Base-by-base conservation (phyloP, 1,140 invertebrate species). In the Drosophila baimaii region DNA sequence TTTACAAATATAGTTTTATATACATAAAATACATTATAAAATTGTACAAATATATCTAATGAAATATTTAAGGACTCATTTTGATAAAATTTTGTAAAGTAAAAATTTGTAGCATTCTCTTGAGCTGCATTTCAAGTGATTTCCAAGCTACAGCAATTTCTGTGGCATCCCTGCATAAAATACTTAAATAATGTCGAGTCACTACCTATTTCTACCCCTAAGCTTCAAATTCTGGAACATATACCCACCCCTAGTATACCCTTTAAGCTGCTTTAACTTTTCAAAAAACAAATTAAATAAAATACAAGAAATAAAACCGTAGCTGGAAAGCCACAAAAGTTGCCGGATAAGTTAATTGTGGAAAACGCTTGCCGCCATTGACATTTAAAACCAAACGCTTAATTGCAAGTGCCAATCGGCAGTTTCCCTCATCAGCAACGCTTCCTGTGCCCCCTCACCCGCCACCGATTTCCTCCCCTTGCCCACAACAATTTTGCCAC, bases 401-500 rank as follows among this genome's bases (percentile, higher is more conserved):
- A 85, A 85, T 85, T 85, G 77, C 82, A 82, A 85, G 55, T 79
- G 79, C 61, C 82, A 86, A 86, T 86, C 82, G 74, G 68, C 62
- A 65, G 69, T 69, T 56, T 49, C 21, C 55, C 44, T 44, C 59
- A 65, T 47, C 43, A 59, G 55, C 43, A 21, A 19, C 31, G 21
- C 43, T 49, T 39, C 41, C 23, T 13, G n/a, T n/a, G n/a, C n/a
- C n/a, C n/a, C n/a, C n/a, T n/a, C n/a, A n/a, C n/a, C n/a, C n/a
- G 35, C 23, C 23, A 29, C 6, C 19, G n/a, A 13, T 41, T 19
- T n/a, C n/a, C 23, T 33, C 23, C 17, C 23, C 29, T 15, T 15
- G 12, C 29, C 35, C 43, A 31, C 23, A 33, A 51, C 52, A 39
- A 64, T 37, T 63, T 51, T 44, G 43, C 71, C 71, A 57, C 61